Evolutionary conservation across 2,113 vertebrate genomes (phyloP).

Genomic region (Aegypius monachus): DNA sequence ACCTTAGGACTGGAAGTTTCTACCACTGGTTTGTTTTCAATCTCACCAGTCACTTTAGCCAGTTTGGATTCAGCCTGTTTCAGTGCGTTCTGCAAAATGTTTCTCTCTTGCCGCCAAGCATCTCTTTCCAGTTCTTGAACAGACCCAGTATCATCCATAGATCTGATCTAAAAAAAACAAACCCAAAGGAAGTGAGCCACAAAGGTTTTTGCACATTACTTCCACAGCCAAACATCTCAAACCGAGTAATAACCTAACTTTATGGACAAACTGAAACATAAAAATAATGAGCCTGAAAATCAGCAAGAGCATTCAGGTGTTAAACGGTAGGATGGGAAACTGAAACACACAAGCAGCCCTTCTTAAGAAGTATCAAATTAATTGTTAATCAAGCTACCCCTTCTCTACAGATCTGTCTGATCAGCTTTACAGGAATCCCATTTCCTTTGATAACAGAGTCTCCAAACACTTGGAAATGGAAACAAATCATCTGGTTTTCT

Average conservation of each 20-base stretch:
- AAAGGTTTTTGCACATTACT: neutral
- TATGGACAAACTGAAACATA: neutral
- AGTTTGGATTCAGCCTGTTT: conserved; percentile 69
- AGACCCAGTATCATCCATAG: neutral
- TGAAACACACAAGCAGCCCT: neutral
- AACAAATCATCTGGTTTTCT: neutral
- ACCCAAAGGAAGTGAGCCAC: neutral
- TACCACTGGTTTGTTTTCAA: conserved; percentile 70
- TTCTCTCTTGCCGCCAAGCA: conserved; percentile 65
- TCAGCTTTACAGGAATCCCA: neutral
- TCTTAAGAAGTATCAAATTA: neutral
- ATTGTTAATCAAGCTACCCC: neutral
- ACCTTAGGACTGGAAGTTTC: conserved; percentile 78
- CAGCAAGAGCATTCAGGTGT: neutral
- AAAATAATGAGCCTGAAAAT: neutral
- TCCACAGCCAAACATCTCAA: neutral
- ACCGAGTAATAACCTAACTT: neutral
- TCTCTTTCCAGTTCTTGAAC: conserved; percentile 61
- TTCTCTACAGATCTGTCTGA: neutral
- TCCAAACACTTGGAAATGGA: neutral
- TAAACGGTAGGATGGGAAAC: neutral
- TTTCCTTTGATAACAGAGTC: neutral
- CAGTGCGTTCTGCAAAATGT: conserved; percentile 20
- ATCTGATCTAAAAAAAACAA: neutral
- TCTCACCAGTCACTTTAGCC: conserved; percentile 46